Conservation (phyloP, 1,140 invertebrate genomes). For the Hycleus cichorii region DNA sequence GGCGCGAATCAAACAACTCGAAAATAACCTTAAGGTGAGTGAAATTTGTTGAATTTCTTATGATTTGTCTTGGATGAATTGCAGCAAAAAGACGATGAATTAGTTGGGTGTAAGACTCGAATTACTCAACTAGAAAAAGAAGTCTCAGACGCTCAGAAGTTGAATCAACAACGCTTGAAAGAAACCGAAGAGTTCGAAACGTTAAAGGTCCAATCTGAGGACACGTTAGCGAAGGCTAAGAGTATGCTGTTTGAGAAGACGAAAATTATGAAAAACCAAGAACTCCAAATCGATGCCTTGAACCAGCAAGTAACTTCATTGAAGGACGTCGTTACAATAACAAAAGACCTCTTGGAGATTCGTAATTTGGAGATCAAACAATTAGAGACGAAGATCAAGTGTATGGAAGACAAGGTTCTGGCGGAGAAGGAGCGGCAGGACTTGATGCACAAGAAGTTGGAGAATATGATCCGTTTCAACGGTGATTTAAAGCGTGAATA, state of each 20-base stretch:
- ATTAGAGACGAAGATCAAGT: slow-evolving; percentile 60
- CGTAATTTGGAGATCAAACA: slow-evolving; percentile 69
- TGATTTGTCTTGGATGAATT: not conserved
- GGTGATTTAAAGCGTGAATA: slow-evolving; percentile 67
- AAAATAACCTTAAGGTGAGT: slow-evolving; percentile 4
- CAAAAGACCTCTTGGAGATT: slow-evolving; percentile 67
- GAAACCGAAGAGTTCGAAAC: slow-evolving; percentile 32
- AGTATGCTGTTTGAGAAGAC: slow-evolving; percentile 61
- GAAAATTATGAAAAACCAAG: slow-evolving; percentile 64
- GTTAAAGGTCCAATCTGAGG: slow-evolving; percentile 43
- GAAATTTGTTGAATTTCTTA: no score
- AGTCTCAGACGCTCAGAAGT: slow-evolving; percentile 27
- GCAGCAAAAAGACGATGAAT: slow-evolving; percentile 30
- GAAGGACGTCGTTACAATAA: slow-evolving; percentile 69
- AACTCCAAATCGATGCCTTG: slow-evolving; percentile 62
- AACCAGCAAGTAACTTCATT: slow-evolving; percentile 62
- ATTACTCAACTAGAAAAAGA: slow-evolving; percentile 29
- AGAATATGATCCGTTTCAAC: slow-evolving; percentile 60
- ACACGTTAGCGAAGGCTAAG: slow-evolving; percentile 52
- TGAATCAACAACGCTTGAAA: slow-evolving; percentile 26
- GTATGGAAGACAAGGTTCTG: slow-evolving; percentile 60
- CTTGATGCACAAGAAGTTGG: slow-evolving; percentile 59
- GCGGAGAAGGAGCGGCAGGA: slow-evolving; percentile 61
- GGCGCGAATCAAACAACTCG: not conserved
- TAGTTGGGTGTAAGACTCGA: slow-evolving; percentile 26